phyloP scores from a whole-genome alignment of 2,113 vertebrate genomes.

The Stigmatopora nigra region DNA sequence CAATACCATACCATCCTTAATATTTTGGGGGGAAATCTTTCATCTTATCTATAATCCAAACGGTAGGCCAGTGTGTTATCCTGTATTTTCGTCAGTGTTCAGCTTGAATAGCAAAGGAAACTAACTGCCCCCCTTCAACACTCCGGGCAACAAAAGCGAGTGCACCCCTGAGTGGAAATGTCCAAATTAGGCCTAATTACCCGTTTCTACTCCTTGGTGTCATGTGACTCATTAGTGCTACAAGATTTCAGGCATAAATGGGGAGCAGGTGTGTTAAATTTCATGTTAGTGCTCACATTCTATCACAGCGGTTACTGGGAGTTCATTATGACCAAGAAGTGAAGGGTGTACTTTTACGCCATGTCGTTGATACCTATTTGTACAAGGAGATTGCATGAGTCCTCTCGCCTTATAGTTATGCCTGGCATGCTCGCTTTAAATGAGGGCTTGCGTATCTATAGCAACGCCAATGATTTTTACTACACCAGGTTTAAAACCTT shows the following conservation, averaged over 20 bases:
- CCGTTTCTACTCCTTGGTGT: not conserved
- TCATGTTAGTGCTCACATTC: not conserved
- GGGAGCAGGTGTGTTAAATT: not conserved
- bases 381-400: constrained; percentile 28
- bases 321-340: not conserved
- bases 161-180: not conserved
- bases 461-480: constrained; percentile 16
- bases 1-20: no score
- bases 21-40: not conserved
- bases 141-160: not conserved
- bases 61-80: not conserved
- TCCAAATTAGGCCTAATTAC: not conserved
- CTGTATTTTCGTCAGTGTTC: no score
- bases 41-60: not conserved
- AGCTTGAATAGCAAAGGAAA: not conserved
- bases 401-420: constrained; percentile 27
- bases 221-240: not conserved
- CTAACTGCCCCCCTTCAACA: not conserved
- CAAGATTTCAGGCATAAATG: not conserved
- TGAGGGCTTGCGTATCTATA: constrained; percentile 15
- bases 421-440: constrained; percentile 14
- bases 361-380: not conserved
- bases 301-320: not conserved
- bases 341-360: not conserved
- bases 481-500: constrained; percentile 1